Conservation (phyloP, 1,140 invertebrate genomes). For the Diuraphis noxia region DNA sequence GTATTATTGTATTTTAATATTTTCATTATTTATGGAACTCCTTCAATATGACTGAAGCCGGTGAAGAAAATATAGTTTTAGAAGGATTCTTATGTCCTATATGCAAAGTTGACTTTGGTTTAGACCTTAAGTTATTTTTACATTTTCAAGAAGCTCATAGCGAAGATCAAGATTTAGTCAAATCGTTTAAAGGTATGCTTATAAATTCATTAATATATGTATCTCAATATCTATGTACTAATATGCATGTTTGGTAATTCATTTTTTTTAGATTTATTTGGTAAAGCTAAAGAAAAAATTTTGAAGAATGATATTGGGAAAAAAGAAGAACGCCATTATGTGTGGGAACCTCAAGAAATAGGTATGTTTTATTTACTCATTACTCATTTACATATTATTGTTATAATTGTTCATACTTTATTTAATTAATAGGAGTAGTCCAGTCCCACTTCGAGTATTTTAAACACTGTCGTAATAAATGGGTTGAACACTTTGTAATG, state of each 20-base stretch:
- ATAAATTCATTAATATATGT: background rate
- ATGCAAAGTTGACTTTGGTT: constrained; percentile 85
- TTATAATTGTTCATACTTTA: constrained; percentile 47
- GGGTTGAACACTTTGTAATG: constrained; percentile 84
- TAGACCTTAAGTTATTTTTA: constrained; percentile 76
- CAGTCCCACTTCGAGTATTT: constrained; percentile 78
- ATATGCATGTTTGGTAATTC: constrained; percentile 19
- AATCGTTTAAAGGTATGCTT: constrained; percentile 78
- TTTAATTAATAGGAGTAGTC: constrained; percentile 64
- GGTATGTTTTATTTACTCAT: background rate
- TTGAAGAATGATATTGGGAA: constrained; percentile 32
- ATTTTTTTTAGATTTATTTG: constrained; percentile 47
- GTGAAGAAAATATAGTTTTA: constrained; percentile 67
- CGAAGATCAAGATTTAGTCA: constrained; percentile 87
- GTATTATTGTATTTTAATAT: background rate
- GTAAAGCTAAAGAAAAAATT: constrained; percentile 54
- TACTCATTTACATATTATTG: constrained; percentile 48
- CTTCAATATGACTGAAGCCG: constrained; percentile 40
- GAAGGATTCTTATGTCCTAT: constrained; percentile 94
- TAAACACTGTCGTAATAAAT: constrained; percentile 71
- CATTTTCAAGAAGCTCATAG: constrained; percentile 89
- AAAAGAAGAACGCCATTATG: constrained; percentile 23
- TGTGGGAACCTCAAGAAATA: constrained; percentile 5
- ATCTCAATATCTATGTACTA: background rate
- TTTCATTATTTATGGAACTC: background rate